Conservation (phyloP, 2,888 invertebrate species). For the Xanthorhoe spadicearia region DNA sequence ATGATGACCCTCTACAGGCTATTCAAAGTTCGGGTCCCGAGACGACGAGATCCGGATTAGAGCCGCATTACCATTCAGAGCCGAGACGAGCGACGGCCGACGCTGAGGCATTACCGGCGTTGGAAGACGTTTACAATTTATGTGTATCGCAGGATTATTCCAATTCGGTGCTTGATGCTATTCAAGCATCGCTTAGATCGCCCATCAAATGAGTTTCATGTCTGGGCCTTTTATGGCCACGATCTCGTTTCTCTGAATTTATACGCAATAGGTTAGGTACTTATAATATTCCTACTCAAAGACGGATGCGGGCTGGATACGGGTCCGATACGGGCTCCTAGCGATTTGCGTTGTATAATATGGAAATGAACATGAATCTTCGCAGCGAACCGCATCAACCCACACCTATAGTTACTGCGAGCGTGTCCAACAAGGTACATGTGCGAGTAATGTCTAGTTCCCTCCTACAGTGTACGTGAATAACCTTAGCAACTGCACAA, state of each 20-base stretch:
- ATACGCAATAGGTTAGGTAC: conserved; percentile 5
- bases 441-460: conserved; percentile 14
- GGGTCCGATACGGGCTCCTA: neutral
- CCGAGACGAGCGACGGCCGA: conserved; percentile 5
- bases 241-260: conserved; percentile 38
- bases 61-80: conserved; percentile 36
- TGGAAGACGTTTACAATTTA: conserved; percentile 35
- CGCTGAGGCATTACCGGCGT: conserved; percentile 27
- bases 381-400: neutral
- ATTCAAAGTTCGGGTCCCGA: conserved; percentile 19
- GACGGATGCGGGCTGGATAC: conserved; percentile 5
- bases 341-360: neutral
- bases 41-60: conserved; percentile 31
- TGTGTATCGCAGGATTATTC: conserved; percentile 40
- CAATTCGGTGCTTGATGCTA: conserved; percentile 30
- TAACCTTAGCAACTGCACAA: conserved; percentile 17
- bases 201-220: conserved; percentile 35
- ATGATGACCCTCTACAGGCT: conserved; percentile 7
- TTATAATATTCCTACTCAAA: conserved; percentile 2
- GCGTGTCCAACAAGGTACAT: neutral
- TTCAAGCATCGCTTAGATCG: conserved; percentile 35
- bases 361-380: conserved; percentile 1
- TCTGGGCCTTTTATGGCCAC: conserved; percentile 38
- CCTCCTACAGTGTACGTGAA: conserved; percentile 14
- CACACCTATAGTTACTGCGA: neutral